Evolutionary conservation across 2,113 vertebrate genomes (phyloP).

Genomic region (Macquaria australasica): DNA sequence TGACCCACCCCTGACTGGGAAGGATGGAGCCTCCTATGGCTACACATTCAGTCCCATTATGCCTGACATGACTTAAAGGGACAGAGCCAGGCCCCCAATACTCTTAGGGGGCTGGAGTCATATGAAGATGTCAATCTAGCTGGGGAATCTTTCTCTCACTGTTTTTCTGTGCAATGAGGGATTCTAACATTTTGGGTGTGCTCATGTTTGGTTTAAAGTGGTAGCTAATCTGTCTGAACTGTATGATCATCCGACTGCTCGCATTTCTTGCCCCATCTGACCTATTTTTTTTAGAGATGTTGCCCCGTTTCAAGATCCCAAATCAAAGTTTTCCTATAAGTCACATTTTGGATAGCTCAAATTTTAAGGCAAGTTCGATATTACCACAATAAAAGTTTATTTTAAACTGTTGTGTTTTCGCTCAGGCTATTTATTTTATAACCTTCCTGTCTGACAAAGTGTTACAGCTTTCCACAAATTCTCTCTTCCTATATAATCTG

Average conservation of each 20-base stretch:
- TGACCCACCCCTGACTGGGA: conserved; percentile 47
- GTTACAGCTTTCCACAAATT: conserved; percentile 19
- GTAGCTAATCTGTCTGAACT: not conserved
- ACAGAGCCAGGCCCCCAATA: conserved; percentile 45
- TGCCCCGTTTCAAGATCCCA: not conserved
- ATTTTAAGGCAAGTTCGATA: not conserved
- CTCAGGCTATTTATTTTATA: not conserved
- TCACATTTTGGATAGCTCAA: not conserved
- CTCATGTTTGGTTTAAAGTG: too few relatives aligned
- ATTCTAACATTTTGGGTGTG: too few relatives aligned
- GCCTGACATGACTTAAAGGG: conserved; percentile 63
- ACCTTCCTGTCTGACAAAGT: not conserved
- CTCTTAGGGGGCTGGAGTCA: conserved; percentile 26
- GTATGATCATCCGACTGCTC: too few relatives aligned
- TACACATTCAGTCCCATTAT: conserved; percentile 58
- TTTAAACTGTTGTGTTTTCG: not conserved
- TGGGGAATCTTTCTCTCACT: not conserved
- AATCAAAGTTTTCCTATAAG: not conserved
- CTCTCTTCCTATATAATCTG: not conserved
- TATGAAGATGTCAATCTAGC: conserved; percentile 47
- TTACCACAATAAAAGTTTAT: not conserved
- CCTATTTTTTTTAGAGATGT: not conserved
- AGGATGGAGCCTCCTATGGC: conserved; percentile 55
- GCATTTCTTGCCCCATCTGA: not conserved
- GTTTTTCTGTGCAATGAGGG: too few relatives aligned